Evolutionary conservation across 2,888 invertebrate species (phyloP).

Genomic region (Lordiphosa andalusiaca): DNA sequence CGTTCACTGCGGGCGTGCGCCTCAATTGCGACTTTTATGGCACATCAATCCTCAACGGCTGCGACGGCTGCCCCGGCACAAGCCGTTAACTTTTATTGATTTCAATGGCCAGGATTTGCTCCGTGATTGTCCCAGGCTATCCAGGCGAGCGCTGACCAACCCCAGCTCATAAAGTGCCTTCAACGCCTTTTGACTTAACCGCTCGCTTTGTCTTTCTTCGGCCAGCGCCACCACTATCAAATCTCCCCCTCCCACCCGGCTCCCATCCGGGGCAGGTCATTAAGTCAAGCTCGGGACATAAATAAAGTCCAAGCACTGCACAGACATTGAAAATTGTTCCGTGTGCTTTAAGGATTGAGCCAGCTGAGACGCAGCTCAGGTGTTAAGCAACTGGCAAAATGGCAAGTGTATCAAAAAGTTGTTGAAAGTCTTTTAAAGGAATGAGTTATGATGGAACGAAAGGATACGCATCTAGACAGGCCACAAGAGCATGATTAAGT

Average conservation of each 20-base stretch:
- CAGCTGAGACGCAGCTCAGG: slow-evolving; percentile 14
- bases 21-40: slow-evolving; percentile 75
- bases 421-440: slow-evolving; percentile 14
- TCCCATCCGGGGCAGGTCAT: slow-evolving; percentile 56
- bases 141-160: slow-evolving; percentile 18
- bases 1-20: slow-evolving; percentile 68
- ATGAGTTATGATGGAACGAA: slow-evolving; percentile 3
- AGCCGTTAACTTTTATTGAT: slow-evolving; percentile 79
- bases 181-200: slow-evolving; percentile 75
- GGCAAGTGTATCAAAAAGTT: slow-evolving; percentile 27
- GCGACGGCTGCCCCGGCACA: slow-evolving; percentile 38
- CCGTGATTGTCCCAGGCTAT: slow-evolving; percentile 61
- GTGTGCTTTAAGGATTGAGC: slow-evolving; percentile 32
- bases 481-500: too few species aligned
- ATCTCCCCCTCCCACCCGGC: background rate
- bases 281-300: slow-evolving; percentile 77
- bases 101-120: slow-evolving; percentile 75
- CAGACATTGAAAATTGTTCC: slow-evolving; percentile 49
- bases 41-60: slow-evolving; percentile 66
- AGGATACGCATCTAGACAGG: slow-evolving; percentile 14
- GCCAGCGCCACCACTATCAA: slow-evolving; percentile 31
- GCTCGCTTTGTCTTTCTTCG: slow-evolving; percentile 66
- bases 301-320: slow-evolving; percentile 55
- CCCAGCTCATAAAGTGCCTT: slow-evolving; percentile 71
- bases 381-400: slow-evolving; percentile 29